Percentiles rank a stretch among this genome's conserved stretches.
phyloP scores from a whole-genome alignment of 2,797 vertebrate genomes.

The Cynopterus sphinx region DNA sequence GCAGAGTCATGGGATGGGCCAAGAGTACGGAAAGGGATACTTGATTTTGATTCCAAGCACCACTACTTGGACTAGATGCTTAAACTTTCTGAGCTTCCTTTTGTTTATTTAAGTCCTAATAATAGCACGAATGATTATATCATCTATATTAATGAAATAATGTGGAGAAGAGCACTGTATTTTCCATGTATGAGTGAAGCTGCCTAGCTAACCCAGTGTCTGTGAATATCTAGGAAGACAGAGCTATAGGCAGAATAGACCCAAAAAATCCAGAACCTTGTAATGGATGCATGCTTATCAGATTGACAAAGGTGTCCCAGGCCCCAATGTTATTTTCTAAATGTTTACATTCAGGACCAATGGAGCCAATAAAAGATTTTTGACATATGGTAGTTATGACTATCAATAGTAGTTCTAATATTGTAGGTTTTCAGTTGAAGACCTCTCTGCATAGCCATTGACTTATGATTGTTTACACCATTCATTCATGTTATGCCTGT shows the following conservation, averaged over 20 bases:
- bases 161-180: not conserved
- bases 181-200: not conserved
- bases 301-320: too few species aligned
- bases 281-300: not conserved
- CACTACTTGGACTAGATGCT: not conserved
- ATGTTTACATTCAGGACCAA: not conserved
- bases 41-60: not conserved
- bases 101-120: not conserved
- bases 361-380: not conserved
- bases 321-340: not conserved
- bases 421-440: not conserved
- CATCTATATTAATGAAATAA: not conserved
- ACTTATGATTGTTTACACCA: accelerated
- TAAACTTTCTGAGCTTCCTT: not conserved
- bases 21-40: accelerated
- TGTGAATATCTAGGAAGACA: not conserved
- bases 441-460: not conserved
- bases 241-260: not conserved
- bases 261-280: not conserved
- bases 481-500: not conserved
- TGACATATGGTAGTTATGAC: not conserved
- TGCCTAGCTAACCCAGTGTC: not conserved
- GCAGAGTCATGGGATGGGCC: not conserved
- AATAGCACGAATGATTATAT: not conserved
- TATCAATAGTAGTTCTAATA: not conserved